Evolutionary conservation across 2,888 invertebrate genomes (phyloP).

Genomic region (Agrypnus murinus): DNA sequence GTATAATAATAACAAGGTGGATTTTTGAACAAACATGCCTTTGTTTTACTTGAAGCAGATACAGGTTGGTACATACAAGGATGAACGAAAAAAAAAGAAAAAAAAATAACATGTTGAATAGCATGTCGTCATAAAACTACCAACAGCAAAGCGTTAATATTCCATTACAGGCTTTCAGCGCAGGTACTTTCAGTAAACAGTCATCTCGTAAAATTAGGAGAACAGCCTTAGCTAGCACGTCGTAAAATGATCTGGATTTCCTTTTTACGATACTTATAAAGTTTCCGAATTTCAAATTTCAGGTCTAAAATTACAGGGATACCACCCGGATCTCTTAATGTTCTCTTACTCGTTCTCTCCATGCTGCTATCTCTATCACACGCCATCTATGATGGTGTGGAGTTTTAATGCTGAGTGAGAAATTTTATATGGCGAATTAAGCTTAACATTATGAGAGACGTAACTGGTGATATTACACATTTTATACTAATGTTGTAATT

Average conservation of each 20-base stretch:
- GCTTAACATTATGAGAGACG: slow-evolving; percentile 39
- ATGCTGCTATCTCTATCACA: too few relatives aligned
- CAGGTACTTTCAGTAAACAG: slow-evolving; percentile 49
- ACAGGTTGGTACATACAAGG: neutral
- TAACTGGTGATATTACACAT: slow-evolving; percentile 34
- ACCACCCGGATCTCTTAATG: slow-evolving; percentile 46
- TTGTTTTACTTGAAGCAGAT: too few relatives aligned
- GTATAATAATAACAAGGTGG: too few relatives aligned
- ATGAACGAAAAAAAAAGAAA: neutral
- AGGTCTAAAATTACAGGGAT: slow-evolving; percentile 49
- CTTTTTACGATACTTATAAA: slow-evolving; percentile 52
- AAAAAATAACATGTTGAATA: slow-evolving; percentile 19
- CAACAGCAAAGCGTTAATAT: slow-evolving; percentile 45
- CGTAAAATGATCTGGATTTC: slow-evolving; percentile 52
- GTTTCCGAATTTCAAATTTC: slow-evolving; percentile 51
- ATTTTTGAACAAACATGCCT: too few relatives aligned
- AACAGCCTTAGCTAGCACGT: slow-evolving; percentile 52
- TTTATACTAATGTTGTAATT: slow-evolving; percentile 14
- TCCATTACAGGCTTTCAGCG: slow-evolving; percentile 51
- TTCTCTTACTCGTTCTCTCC: slow-evolving; percentile 9
- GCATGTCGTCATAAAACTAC: slow-evolving; percentile 41
- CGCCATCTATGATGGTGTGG: too few relatives aligned
- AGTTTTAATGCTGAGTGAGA: slow-evolving; percentile 47
- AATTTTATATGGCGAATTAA: slow-evolving; percentile 49
- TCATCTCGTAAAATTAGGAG: slow-evolving; percentile 50